A percentile compares a stretch with the other conserved stretches of the same genome.
These are phyloP conservation scores for Lepidostoma basale DNA, from an alignment of 1,140 invertebrate genomes.

Conservation along the genomic window DNA sequence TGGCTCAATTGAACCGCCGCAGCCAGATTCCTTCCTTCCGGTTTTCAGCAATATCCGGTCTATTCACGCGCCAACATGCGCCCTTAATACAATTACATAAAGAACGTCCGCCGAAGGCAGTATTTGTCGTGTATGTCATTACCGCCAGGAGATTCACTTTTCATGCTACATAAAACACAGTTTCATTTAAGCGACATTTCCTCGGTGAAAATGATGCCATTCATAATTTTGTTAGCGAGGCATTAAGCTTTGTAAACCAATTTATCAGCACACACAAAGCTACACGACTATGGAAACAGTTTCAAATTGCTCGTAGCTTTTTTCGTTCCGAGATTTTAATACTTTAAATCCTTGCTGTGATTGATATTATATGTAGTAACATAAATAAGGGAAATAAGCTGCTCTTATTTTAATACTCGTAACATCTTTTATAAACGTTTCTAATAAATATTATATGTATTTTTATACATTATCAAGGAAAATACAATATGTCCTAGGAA, in stretches of 20 bases:
- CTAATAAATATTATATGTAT: too few species aligned
- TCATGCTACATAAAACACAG: background rate
- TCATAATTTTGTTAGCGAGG: background rate
- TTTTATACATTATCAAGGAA: too few species aligned
- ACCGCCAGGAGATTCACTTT: background rate
- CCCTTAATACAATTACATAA: background rate
- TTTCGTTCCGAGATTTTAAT: too few species aligned
- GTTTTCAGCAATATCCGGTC: background rate
- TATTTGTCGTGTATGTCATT: background rate
- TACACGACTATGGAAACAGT: too few species aligned
- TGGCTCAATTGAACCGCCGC: slow-evolving; percentile 50
- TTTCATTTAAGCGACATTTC: background rate
- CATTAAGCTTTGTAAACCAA: background rate
- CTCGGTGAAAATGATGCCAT: background rate
- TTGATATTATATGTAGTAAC: too few species aligned
- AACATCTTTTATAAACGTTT: too few species aligned
- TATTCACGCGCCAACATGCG: background rate
- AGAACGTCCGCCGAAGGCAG: background rate
- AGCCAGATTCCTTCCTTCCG: slow-evolving; percentile 48
- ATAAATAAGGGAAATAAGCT: too few species aligned
- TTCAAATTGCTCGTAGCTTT: too few species aligned
- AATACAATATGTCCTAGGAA: too few species aligned
- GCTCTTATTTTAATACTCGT: too few species aligned
- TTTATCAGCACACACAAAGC: too few species aligned
- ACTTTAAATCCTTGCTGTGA: too few species aligned